Conservation (phyloP, 1,140 invertebrate species). For the Anastrepha ludens region DNA sequence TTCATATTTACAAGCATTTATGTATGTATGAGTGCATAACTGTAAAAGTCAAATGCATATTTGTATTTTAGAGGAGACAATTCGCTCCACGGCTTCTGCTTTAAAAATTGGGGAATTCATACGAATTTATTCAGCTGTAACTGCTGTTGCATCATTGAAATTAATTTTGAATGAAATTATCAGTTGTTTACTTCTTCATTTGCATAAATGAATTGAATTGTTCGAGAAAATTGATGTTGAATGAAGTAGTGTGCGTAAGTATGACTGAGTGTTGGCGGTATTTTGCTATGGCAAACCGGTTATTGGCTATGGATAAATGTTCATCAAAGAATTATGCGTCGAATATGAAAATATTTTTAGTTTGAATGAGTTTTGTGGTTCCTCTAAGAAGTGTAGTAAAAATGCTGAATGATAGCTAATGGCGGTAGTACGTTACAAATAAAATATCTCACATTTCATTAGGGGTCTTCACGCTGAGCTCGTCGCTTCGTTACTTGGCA, state of each 20-base stretch:
- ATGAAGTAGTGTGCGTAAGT: background rate
- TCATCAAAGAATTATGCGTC: too few relatives aligned
- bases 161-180: background rate
- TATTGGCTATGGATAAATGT: background rate
- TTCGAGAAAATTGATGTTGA: background rate
- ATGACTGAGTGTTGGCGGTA: background rate
- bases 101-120: background rate
- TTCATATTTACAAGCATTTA: background rate
- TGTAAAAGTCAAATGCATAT: too few relatives aligned
- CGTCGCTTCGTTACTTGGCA: too few relatives aligned
- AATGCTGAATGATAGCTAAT: too few relatives aligned
- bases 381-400: too few relatives aligned
- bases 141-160: background rate
- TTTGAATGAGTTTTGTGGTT: background rate
- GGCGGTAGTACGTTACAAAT: too few relatives aligned
- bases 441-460: too few relatives aligned
- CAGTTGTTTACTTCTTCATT: background rate
- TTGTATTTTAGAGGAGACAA: too few relatives aligned
- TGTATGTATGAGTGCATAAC: too few relatives aligned
- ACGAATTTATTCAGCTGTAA: background rate
- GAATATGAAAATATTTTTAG: background rate
- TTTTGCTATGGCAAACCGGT: background rate
- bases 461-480: too few relatives aligned
- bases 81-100: too few relatives aligned
- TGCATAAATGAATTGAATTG: slow-evolving; percentile 32